Base-by-base conservation (phyloP, 2,797 vertebrate genomes). In the Trichosurus vulpecula region DNA sequence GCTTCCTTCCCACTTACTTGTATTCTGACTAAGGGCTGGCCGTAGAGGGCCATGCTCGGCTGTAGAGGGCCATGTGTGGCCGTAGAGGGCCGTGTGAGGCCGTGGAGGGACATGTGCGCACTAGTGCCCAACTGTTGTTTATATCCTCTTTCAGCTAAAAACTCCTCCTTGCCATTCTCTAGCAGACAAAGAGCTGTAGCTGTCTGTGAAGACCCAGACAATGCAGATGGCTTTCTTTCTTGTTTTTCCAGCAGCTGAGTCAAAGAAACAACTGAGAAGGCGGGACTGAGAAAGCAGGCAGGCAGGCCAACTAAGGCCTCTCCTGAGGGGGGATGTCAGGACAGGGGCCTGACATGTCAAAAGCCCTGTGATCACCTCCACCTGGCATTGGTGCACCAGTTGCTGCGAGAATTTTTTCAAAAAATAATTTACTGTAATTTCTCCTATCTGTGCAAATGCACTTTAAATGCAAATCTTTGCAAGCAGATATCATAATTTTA, bases 111-210 rank as follows among this genome's bases (percentile, higher is more conserved):
- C 47, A 54, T 41, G 47, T 54, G 8, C 0, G 92, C 12, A 57
- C 56, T 41, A 6, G 6, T 93, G 19, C 55, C 52, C 52, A 53
- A 93, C 9, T 91, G 1, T 90, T 35, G 9, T 54, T 29, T 52
- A 94, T 35, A 47, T 93, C 94, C 35, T 94, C 53, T 4, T n/a
- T 95, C 35, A n/a, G 4, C 94, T 89, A 54, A 91, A 55, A 56
- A 81, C 61, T 54, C 0, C 54, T 0, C 56, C 16, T 95, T 2
- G 89, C 87, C 91, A 92, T 91, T 93, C 51, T 92, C 52, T 0
- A 81, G 30, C 10, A 90, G 31, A 90, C 90, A 96, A 90, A 93
- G 2, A 92, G 0, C 35, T 54, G 19, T 91, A 95, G 35, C 10
- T 95, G 6, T 91, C 81, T 35, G 27, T 94, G n/a, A 47, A 90